phyloP scores from a whole-genome alignment of 2,888 invertebrate genomes.

The Yponomeuta evonymella region DNA sequence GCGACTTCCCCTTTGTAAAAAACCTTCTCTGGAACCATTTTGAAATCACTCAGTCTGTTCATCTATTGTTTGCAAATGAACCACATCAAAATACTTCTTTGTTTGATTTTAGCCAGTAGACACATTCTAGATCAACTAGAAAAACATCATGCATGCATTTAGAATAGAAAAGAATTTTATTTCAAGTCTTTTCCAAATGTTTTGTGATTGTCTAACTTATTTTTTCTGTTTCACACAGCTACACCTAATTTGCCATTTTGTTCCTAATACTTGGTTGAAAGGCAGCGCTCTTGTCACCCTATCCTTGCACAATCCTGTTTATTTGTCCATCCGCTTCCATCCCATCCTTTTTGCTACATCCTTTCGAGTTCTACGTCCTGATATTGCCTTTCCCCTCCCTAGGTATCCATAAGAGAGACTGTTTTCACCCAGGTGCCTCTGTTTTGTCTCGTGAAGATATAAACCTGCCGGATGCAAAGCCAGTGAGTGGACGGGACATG shows the following conservation, averaged over 20 bases:
- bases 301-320: conserved; percentile 17
- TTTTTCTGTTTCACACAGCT: background rate
- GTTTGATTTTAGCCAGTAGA: too few relatives aligned
- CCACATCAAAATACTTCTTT: too few relatives aligned
- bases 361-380: conserved; percentile 32
- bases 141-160: background rate
- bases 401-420: conserved; percentile 82
- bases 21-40: too few relatives aligned
- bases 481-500: conserved; percentile 86
- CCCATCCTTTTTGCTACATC: conserved; percentile 21
- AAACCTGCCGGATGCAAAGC: conserved; percentile 74
- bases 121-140: too few relatives aligned
- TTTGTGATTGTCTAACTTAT: background rate
- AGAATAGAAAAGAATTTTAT: background rate
- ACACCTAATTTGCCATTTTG: conserved; percentile 11
- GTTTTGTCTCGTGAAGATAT: conserved; percentile 80
- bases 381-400: conserved; percentile 42
- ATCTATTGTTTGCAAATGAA: too few relatives aligned
- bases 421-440: conserved; percentile 94
- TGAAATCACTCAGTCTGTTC: too few relatives aligned
- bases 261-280: conserved; percentile 62
- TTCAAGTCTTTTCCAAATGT: background rate
- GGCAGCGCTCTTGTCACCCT: conserved; percentile 48
- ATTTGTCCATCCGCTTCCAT: conserved; percentile 21
- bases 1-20: too few relatives aligned